phyloP scores from a whole-genome alignment of 1,140 invertebrate species.

The Solen grandis region DNA sequence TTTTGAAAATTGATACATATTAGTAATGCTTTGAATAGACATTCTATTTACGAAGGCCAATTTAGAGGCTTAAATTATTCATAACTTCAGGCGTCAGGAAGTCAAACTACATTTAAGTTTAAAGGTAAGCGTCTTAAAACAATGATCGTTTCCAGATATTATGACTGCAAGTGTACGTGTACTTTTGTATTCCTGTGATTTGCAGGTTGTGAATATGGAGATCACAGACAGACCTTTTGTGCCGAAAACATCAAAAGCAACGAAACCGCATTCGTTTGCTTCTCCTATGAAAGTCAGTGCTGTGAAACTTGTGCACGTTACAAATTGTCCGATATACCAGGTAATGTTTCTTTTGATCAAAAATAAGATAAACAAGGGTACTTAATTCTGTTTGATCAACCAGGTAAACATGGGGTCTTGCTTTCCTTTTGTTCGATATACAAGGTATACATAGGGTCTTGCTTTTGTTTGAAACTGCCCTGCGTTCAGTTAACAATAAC shows the following conservation, averaged over 20 bases:
- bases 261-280: slow-evolving; percentile 31
- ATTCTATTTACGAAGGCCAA: neutral
- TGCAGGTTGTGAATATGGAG: slow-evolving; percentile 47
- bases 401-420: no score
- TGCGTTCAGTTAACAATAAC: neutral
- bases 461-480: neutral
- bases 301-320: slow-evolving; percentile 48
- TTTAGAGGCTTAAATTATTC: neutral
- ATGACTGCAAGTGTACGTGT: no score
- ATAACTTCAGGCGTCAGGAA: neutral
- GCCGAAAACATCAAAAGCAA: neutral
- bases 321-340: slow-evolving; percentile 36
- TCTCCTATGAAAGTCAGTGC: slow-evolving; percentile 4
- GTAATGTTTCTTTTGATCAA: neutral
- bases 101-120: neutral
- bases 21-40: neutral
- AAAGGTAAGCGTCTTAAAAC: neutral
- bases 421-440: neutral
- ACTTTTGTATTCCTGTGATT: no score
- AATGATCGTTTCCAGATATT: neutral
- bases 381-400: no score
- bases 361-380: neutral
- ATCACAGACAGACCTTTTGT: slow-evolving; percentile 1
- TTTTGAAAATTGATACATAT: no score
- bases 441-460: neutral